Percentiles rank a stretch among this genome's conserved stretches.
phyloP scores from a whole-genome alignment of 2,113 vertebrate genomes.

The Melanerpes formicivorus region DNA sequence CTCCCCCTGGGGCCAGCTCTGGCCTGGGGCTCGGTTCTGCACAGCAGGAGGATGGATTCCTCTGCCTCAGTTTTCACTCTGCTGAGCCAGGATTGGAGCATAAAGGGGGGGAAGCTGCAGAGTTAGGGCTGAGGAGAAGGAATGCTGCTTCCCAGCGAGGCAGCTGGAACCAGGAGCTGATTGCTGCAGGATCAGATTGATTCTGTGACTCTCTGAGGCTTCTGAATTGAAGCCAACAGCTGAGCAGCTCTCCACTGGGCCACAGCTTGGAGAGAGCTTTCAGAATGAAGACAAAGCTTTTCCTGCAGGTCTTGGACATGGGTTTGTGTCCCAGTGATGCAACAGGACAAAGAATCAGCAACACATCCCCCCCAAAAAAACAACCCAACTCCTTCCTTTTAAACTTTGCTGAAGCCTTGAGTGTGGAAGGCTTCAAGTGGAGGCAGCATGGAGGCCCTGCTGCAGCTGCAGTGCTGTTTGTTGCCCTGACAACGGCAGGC shows the following conservation, averaged over 20 bases:
- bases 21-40: neutral
- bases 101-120: neutral
- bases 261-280: neutral
- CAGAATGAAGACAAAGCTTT: neutral
- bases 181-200: neutral
- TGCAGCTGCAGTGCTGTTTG: neutral
- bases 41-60: neutral
- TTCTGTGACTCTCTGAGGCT: no score
- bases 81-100: neutral
- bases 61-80: neutral
- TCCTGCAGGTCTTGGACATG: neutral
- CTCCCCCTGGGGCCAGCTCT: neutral
- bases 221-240: neutral
- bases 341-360: no score
- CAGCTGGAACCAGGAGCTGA: neutral
- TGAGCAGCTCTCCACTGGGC: neutral
- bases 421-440: fast-evolving
- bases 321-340: fast-evolving
- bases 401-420: neutral
- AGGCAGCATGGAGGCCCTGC: neutral
- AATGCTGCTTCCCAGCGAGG: neutral
- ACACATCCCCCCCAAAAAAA: no score
- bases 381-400: neutral
- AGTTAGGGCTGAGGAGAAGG: neutral
- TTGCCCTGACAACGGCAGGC: constrained; percentile 11